Base-by-base conservation (phyloP, 2,113 vertebrate species). In the Semnornis frantzii region DNA sequence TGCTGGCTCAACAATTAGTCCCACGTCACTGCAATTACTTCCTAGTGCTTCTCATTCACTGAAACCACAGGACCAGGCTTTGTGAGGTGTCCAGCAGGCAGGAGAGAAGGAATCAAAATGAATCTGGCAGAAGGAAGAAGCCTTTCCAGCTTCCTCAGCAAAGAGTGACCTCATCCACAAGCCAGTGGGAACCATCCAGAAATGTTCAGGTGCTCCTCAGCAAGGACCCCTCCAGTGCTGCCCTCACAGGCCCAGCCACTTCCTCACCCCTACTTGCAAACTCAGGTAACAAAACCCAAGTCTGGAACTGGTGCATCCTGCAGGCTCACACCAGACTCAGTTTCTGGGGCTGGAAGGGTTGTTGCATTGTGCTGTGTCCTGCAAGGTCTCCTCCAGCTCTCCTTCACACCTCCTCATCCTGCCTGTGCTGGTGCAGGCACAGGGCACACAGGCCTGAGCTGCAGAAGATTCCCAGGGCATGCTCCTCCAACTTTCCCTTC, bases 11-110 rank as follows among this genome's bases (percentile, higher is more conserved):
- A 18, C 12, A 8, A 21, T 33, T 58, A 76, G 60, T 28, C 12
- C 64, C 37, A 17, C 16, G 9, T 28, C 0, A 0, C 25, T 57
- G 8, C 3, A 0, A 59, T 70, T 14, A 18, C 15, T 3, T 76
- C 52, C 52, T 55, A 44, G 58, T 46, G 23, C n/a, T 39, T 70
- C 58, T 64, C 28, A 24, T 24, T 30, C n/a, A 24, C 18, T 37
- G 39, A 34, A 30, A 37, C 9, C 23, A 44, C 33, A 33, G 6
- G 12, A 58, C 5, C 46, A 72, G 39, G 30, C 39, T 63, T 16
- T 46, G 15, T 19, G 24, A 19, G 8, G 17, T 12, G 12, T 23
- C n/a, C 37, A 54, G 44, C 10, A 60, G 58, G 21, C 25, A 55
- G 15, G 9, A 70, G 25, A 70, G 44, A 44, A 21, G 14, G 55